These are phyloP conservation scores for Vulpes ferrilata DNA, from an alignment of 2,113 vertebrate species.

Conservation along the genomic window DNA sequence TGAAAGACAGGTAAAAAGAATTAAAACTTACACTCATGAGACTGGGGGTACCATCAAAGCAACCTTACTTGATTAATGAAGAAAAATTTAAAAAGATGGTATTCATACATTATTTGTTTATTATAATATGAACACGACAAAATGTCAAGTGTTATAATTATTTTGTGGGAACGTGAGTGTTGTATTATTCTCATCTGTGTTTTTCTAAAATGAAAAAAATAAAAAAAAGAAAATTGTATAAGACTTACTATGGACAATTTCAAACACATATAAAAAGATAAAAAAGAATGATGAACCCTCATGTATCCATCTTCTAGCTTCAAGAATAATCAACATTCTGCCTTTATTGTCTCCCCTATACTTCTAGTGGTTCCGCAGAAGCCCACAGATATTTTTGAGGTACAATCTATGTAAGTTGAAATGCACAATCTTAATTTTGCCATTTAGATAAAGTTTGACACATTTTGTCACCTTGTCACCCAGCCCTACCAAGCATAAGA, in stretches of 20 bases:
- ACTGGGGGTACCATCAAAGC: neutral
- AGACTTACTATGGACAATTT: neutral
- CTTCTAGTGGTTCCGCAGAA: neutral
- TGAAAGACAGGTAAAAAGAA: neutral
- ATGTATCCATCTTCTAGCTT: neutral
- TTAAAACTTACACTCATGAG: neutral
- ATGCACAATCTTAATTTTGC: neutral
- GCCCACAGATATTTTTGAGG: neutral
- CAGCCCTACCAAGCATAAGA: neutral
- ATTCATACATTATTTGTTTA: neutral
- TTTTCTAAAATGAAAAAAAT: slow-evolving; percentile 37
- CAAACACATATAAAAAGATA: neutral
- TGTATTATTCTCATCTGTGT: slow-evolving; percentile 18
- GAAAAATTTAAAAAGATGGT: neutral
- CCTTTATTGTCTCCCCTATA: neutral
- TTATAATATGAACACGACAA: slow-evolving; percentile 14
- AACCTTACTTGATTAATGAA: slow-evolving; percentile 22
- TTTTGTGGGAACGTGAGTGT: neutral
- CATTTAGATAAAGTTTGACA: neutral
- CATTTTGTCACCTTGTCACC: neutral
- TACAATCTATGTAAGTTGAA: neutral
- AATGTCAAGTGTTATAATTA: slow-evolving; percentile 39
- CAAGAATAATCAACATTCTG: neutral
- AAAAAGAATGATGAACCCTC: neutral
- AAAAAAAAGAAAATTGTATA: neutral